A percentile compares a stretch with the other conserved stretches of the same genome.
These are phyloP conservation scores for Drosophila nigricruria DNA, from an alignment of 2,888 invertebrate genomes.

Conservation along the genomic window DNA sequence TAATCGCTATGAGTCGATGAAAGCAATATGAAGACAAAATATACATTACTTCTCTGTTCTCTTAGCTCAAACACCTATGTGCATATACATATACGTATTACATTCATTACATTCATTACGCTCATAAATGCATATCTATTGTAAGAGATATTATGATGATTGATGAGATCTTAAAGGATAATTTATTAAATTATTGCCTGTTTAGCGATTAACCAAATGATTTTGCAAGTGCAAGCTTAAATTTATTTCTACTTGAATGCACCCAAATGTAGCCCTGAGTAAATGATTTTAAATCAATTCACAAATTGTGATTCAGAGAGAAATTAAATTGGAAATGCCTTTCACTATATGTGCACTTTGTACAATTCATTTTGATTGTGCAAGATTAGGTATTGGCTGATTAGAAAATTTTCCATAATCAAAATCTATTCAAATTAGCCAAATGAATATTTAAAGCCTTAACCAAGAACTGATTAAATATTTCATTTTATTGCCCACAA, in stretches of 20 bases:
- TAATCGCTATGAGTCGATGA: too few relatives aligned
- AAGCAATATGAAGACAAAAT: too few relatives aligned
- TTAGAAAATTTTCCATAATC: background rate
- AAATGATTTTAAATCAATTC: slow-evolving; percentile 28
- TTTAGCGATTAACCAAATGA: background rate
- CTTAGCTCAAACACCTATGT: too few relatives aligned
- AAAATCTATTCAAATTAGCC: background rate
- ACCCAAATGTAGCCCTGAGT: background rate
- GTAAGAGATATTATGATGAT: too few relatives aligned
- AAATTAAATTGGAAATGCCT: background rate
- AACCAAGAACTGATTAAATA: background rate
- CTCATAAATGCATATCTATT: too few relatives aligned
- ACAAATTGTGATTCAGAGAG: background rate
- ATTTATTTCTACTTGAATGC: slow-evolving; percentile 16
- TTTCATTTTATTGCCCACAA: background rate
- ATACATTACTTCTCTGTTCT: too few relatives aligned
- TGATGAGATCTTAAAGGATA: background rate
- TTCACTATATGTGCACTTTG: background rate
- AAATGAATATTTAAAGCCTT: background rate
- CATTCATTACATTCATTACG: too few relatives aligned
- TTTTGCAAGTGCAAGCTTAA: background rate
- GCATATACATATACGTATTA: too few relatives aligned
- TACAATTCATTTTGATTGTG: background rate
- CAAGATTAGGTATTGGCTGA: background rate
- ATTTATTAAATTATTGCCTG: background rate